Evolutionary conservation across 2,888 invertebrate genomes (phyloP).

Genomic region (Aelia acuminata): DNA sequence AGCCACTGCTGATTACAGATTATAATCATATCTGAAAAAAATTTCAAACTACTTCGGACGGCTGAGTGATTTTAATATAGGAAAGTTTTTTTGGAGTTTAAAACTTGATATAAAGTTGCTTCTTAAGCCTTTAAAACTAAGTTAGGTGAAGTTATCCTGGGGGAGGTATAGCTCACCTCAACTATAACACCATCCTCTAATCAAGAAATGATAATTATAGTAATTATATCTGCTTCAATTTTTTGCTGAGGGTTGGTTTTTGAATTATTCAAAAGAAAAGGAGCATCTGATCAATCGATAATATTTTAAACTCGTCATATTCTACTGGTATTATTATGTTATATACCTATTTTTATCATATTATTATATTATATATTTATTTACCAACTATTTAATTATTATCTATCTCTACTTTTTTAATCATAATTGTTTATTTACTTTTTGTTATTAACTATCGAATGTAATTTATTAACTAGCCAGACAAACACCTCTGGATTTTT

Average conservation of each 20-base stretch:
- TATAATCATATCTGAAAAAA: neutral
- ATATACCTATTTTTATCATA: too few relatives aligned
- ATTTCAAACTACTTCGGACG: conserved; percentile 4
- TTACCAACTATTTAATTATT: too few relatives aligned
- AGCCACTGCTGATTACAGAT: conserved; percentile 14
- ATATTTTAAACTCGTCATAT: too few relatives aligned
- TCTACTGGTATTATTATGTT: too few relatives aligned
- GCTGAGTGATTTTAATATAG: neutral
- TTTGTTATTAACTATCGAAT: too few relatives aligned
- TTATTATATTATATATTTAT: too few relatives aligned
- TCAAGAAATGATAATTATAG: neutral
- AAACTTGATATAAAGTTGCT: conserved; percentile 7
- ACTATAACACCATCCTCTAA: neutral
- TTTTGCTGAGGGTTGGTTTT: neutral
- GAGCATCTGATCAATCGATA: too few relatives aligned
- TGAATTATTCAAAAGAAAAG: too few relatives aligned
- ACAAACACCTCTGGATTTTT: too few relatives aligned
- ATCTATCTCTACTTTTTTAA: too few relatives aligned
- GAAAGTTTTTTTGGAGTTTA: neutral
- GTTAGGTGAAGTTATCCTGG: neutral
- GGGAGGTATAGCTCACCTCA: neutral
- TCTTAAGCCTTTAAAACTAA: conserved; percentile 13
- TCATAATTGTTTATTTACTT: too few relatives aligned
- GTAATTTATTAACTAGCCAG: too few relatives aligned
- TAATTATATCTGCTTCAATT: neutral